Conservation (phyloP, 2,797 vertebrate genomes). For the Enteromius mattozi region DNA sequence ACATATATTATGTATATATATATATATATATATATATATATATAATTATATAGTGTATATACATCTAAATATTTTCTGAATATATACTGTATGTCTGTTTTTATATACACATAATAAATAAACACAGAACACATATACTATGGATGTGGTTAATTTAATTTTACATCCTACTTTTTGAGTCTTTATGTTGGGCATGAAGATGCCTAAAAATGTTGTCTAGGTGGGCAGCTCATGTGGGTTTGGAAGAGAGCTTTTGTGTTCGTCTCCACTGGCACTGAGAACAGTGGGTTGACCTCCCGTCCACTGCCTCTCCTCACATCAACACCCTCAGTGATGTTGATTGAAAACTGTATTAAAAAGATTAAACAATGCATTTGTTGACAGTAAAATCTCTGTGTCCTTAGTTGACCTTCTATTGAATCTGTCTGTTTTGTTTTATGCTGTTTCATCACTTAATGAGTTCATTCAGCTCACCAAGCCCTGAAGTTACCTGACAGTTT, state of each 20-base stretch:
- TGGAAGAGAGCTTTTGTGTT: background rate
- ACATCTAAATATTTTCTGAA: no score
- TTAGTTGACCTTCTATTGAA: background rate
- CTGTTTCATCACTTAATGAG: background rate
- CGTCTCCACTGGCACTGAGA: background rate
- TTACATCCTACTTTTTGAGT: background rate
- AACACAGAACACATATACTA: no score
- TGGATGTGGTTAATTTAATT: no score
- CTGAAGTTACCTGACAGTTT: conserved; percentile 11
- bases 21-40: no score
- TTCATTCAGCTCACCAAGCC: conserved; percentile 15
- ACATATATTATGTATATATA: no score
- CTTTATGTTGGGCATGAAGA: background rate
- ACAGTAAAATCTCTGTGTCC: background rate
- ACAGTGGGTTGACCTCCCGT: background rate
- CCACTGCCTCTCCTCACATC: background rate
- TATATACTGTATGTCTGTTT: no score
- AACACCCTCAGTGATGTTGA: background rate
- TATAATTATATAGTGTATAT: no score
- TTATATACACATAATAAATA: no score
- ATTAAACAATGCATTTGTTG: background rate
- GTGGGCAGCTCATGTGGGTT: conserved; percentile 5
- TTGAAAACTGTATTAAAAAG: background rate
- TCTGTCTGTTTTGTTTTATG: background rate
- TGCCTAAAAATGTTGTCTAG: background rate